Percentiles rank a stretch among this genome's conserved stretches.
Evolutionary conservation across 35 echinoderm and acorn worm genomes (phyloP).

Genomic region (Antedon bifida): DNA sequence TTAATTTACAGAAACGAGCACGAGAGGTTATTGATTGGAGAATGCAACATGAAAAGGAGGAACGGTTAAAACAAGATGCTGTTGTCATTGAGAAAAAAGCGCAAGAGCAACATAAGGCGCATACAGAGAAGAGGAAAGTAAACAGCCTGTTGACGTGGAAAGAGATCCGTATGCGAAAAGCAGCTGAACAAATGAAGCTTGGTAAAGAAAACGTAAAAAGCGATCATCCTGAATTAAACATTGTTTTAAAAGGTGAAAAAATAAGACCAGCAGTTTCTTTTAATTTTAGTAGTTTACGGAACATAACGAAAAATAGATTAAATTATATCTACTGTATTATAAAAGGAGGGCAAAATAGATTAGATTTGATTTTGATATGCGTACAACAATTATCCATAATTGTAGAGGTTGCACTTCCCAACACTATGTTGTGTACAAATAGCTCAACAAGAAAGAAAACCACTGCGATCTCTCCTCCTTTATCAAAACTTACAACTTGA

Average conservation of each 20-base stretch:
- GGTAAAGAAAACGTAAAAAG: slow-evolving; percentile 41
- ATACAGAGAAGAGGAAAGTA: slow-evolving; percentile 39
- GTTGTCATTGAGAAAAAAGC: slow-evolving; percentile 31
- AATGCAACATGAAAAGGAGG: slow-evolving; percentile 13
- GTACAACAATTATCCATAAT: too few relatives aligned
- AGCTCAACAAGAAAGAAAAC: too few relatives aligned
- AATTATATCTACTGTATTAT: too few relatives aligned
- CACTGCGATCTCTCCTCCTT: too few relatives aligned
- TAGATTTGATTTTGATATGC: too few relatives aligned
- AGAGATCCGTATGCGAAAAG: slow-evolving; percentile 10
- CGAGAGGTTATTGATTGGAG: slow-evolving; percentile 85
- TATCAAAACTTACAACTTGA: too few relatives aligned
- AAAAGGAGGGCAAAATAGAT: too few relatives aligned
- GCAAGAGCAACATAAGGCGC: slow-evolving; percentile 34
- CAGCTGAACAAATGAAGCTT: slow-evolving; percentile 13
- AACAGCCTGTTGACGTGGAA: slow-evolving; percentile 38
- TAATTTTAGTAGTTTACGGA: too few relatives aligned
- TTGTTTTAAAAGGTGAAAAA: slow-evolving; percentile 71
- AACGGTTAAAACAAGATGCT: slow-evolving; percentile 29
- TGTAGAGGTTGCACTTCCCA: too few relatives aligned
- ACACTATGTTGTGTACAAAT: too few relatives aligned
- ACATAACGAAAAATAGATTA: too few relatives aligned
- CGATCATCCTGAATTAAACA: slow-evolving; percentile 63
- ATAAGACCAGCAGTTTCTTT: slow-evolving; percentile 9
- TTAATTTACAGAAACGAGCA: slow-evolving; percentile 53